Evolutionary conservation across 2,113 vertebrate genomes (phyloP).

Genomic region (Alces alces): DNA sequence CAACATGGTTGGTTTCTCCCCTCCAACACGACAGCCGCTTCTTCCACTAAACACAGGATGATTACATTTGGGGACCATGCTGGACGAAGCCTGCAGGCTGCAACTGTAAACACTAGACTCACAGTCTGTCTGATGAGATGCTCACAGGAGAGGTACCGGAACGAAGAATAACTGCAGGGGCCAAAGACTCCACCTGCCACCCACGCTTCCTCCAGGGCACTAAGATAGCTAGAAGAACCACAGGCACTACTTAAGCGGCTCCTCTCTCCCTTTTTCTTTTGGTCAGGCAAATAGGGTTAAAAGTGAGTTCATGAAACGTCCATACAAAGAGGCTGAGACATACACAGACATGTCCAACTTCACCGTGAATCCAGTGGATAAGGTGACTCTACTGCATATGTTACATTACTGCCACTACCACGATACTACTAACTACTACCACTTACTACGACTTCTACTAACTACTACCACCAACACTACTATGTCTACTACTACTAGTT

Average conservation of each 20-base stretch:
- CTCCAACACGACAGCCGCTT: background rate
- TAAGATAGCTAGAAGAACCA: background rate
- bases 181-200: background rate
- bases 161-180: background rate
- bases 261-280: background rate
- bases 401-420: background rate
- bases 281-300: background rate
- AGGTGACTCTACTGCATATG: background rate
- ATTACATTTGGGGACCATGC: background rate
- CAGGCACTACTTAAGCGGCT: background rate
- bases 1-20: background rate
- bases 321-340: background rate
- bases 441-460: background rate
- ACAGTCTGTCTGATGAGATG: background rate
- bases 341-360: background rate
- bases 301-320: slow-evolving; percentile 5
- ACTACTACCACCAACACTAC: background rate
- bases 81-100: background rate
- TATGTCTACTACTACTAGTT: background rate
- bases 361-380: background rate
- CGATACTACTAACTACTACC: background rate
- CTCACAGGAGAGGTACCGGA: background rate
- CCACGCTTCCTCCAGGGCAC: background rate
- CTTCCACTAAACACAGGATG: background rate
- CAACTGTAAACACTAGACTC: background rate